Evolutionary conservation across 2,113 vertebrate species (phyloP).

Genomic region (Festucalex cinctus): DNA sequence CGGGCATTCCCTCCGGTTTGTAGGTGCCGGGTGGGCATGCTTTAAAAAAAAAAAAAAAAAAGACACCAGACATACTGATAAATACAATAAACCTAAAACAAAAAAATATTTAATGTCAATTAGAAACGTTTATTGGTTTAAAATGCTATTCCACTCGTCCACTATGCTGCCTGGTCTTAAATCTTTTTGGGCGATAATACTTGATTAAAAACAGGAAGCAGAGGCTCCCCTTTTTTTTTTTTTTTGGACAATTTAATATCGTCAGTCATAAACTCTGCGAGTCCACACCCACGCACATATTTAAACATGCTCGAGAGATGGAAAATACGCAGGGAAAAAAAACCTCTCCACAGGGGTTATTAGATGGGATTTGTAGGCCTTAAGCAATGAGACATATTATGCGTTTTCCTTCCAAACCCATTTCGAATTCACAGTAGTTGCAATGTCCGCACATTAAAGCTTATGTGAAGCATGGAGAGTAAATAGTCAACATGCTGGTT

Average conservation of each 20-base stretch:
- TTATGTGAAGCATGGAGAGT: not conserved
- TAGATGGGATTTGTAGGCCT: slow-evolving; percentile 6
- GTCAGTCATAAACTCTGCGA: not conserved
- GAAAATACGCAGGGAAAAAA: slow-evolving; percentile 5
- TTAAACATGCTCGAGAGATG: slow-evolving; percentile 23
- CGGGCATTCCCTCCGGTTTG: slow-evolving; percentile 86
- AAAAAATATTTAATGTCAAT: not conserved
- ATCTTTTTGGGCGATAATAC: not conserved
- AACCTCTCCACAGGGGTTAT: slow-evolving; percentile 6
- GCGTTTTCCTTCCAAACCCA: not conserved
- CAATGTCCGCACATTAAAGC: not conserved
- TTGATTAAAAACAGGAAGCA: slow-evolving; percentile 20
- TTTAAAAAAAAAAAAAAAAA: slow-evolving; percentile 40
- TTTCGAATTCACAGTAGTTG: not conserved
- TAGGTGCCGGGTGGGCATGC: slow-evolving; percentile 91
- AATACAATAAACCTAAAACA: not conserved
- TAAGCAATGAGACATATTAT: not conserved
- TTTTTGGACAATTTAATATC: slow-evolving; percentile 15
- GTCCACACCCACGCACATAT: slow-evolving; percentile 38
- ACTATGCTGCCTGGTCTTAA: too few relatives aligned
- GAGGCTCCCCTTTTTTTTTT: not conserved
- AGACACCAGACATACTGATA: not conserved
- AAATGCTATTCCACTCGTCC: too few relatives aligned
- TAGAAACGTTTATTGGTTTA: too few relatives aligned
- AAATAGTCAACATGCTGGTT: too few relatives aligned